Evolutionary conservation across 2,797 vertebrate genomes (phyloP).

Genomic region (Chiroxiphia lanceolata): DNA sequence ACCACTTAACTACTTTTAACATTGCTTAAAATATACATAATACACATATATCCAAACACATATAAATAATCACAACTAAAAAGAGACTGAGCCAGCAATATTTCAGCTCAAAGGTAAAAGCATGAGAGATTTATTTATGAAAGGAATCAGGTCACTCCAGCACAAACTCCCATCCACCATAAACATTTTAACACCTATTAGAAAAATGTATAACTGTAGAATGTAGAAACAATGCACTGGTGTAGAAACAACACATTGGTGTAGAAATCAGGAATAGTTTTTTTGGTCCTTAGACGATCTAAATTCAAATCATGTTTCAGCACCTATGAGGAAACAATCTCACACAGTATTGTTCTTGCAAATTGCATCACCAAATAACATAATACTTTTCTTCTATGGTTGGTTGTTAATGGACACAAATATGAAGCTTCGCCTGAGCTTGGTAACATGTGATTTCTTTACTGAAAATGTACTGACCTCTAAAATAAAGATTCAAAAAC

Average conservation of each 20-base stretch:
- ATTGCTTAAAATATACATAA: not conserved
- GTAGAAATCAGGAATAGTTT: not conserved
- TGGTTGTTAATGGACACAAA: not conserved
- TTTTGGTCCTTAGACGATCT: not conserved
- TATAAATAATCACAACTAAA: not conserved
- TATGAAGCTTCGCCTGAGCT: not conserved
- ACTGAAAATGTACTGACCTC: not conserved
- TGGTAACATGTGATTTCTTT: not conserved
- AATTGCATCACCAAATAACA: not conserved
- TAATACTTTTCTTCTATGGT: not conserved
- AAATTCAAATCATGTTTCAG: not conserved
- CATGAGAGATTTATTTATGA: not conserved
- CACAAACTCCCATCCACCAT: not conserved
- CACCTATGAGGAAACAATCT: not conserved
- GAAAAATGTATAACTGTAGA: not conserved
- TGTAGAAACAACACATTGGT: not conserved
- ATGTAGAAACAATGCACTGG: not conserved
- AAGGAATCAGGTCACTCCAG: not conserved
- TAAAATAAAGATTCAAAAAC: not conserved
- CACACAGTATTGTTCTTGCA: not conserved
- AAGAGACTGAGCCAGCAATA: not conserved
- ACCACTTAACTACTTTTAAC: not conserved
- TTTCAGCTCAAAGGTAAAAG: not conserved
- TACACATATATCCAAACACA: fast-evolving
- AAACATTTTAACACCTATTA: not conserved